Evolutionary conservation across 2,888 invertebrate species (phyloP), one percentile per base, ranked within the genome.

Genomic region (Carpatolechia fugitivella): DNA sequence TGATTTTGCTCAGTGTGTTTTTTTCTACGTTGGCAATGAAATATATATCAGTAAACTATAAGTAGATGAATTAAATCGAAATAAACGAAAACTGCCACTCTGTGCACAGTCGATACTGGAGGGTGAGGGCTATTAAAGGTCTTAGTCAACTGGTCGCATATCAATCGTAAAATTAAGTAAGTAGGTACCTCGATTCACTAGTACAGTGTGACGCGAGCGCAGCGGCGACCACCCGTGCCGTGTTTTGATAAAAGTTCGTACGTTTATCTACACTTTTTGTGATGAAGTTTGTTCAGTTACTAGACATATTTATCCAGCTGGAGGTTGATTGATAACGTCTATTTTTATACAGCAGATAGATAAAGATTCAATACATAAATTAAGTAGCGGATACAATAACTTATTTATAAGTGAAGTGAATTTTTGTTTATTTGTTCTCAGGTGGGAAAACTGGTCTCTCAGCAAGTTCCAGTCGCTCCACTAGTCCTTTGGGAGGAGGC

Each of bases 391-490:
- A n/a, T n/a, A n/a, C n/a, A n/a, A n/a, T n/a, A n/a, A n/a, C n/a
- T n/a, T n/a, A n/a, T n/a, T n/a, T n/a, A n/a, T n/a, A n/a, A n/a
- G n/a, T n/a, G n/a, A n/a, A n/a, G n/a, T n/a, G n/a, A n/a, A n/a
- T n/a, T n/a, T n/a, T n/a, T n/a, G n/a, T n/a, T n/a, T n/a, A 35
- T 33, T 38, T 54, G 24, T 13, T 52, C 38, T n/a, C 77, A 89
- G 89, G 90, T 71, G 82, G 85, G 49, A 90, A 85, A 68, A 85
- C 80, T 62, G 90, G 86, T 35, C 70, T 90, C 53, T 91, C 91
- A 47, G 87, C 93, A 66, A 85, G 93, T 77, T 91, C 92, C 74
- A 92, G 93, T 79, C 81, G 94, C 67, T 90, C 91, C 31, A 90
- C 92, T 67, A 91, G 92, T 80, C 89, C 91, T 65, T 81, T 89